Base-by-base conservation (phyloP, 2,113 vertebrate genomes). In the Pseudorhombus dupliciocellatus region DNA sequence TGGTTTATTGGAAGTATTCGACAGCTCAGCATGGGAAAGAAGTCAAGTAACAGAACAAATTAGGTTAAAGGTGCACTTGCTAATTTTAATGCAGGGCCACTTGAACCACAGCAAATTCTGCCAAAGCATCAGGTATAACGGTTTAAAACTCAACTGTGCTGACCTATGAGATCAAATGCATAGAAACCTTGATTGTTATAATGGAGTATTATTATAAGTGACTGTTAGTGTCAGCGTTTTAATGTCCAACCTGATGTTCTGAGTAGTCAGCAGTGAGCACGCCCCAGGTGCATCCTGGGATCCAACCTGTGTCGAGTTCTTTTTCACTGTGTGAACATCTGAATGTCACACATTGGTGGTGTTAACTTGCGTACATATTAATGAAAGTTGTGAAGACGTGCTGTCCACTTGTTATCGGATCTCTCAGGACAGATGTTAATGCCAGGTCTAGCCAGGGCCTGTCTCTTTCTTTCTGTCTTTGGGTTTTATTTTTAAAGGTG, bases 1-100 rank as follows among this genome's bases (percentile, higher is more conserved):
- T 2, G 70, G 76, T 83, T 85, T 76, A 61, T 67, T 60, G 57
- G 61, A 80, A 66, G 44, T 70, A 46, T 65, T 26, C 25, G 26
- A 25, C 52, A 44, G 20, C 59, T 74, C 37, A 26, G 46, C 9
- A 50, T 50, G 61, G 30, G 44, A 65, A 57, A 63, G 40, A 78
- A 3, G 15, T 77, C 56, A 65, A 37, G 68, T 58, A 31, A 31
- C 48, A 69, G 28, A 54, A 65, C 12, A 71, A 70, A 75, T 59
- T 70, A 22, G 34, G 73, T 77, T 59, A 44, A 68, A 75, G 16
- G 55, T 54, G n/a, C 42, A 31, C 5, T 62, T 4, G 4, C 1
- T 11, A 20, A 18, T 16, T 18, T 46, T 46, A 16, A 46, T 46
- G 42, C 18, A 15, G 42, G 14, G 42, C 14, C 42, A 50, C 20